Percentiles rank a stretch among this genome's conserved stretches.
These are phyloP conservation scores for Drosophila sordidapex DNA, from an alignment of 2,888 invertebrate species.

Conservation along the genomic window DNA sequence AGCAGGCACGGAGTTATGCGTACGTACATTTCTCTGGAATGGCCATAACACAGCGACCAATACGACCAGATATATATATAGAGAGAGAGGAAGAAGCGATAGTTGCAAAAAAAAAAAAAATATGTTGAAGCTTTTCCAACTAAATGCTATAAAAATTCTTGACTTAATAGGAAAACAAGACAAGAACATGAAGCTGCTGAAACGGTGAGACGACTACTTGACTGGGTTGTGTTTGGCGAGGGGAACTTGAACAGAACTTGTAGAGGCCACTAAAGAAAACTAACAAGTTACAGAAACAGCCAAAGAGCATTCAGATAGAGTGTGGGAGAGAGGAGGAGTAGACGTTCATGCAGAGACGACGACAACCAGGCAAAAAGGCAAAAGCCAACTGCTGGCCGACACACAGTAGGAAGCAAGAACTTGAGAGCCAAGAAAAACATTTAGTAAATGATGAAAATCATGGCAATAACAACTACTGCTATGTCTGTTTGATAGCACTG, in stretches of 20 bases:
- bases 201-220: conserved; percentile 17
- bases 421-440: conserved; percentile 76
- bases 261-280: conserved; percentile 73
- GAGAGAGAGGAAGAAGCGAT: not conserved
- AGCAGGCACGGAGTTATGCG: conserved; percentile 80
- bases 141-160: conserved; percentile 81
- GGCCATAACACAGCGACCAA: not conserved
- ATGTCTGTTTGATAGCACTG: conserved; percentile 3
- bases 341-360: conserved; percentile 19
- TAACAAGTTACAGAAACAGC: conserved; percentile 73
- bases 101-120: conserved; percentile 36
- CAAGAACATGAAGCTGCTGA: conserved; percentile 58
- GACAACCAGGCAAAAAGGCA: conserved; percentile 24
- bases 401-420: conserved; percentile 48
- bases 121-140: conserved; percentile 79
- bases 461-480: conserved; percentile 67
- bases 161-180: conserved; percentile 80
- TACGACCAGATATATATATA: not conserved
- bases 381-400: conserved; percentile 38
- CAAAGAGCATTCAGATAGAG: conserved; percentile 45
- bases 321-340: not conserved
- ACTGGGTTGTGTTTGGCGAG: not conserved
- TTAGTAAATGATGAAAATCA: conserved; percentile 78
- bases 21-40: conserved; percentile 49
- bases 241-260: conserved; percentile 40